phyloP scores from a whole-genome alignment of 2,797 vertebrate genomes.

The Heterohyrax brucei region DNA sequence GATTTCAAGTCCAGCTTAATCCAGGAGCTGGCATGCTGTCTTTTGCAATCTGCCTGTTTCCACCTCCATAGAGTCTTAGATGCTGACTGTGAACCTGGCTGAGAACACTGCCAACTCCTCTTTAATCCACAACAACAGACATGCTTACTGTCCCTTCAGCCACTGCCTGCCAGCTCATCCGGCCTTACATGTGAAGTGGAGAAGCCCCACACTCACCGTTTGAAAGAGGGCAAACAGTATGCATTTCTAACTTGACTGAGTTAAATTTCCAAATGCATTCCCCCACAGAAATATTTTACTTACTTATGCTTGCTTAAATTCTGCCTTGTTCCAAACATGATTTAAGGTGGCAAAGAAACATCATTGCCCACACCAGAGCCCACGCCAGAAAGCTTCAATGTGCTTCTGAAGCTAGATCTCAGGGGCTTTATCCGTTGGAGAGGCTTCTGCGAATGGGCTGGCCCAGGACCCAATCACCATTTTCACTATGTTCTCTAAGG shows the following conservation, averaged over 20 bases:
- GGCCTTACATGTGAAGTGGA: not conserved
- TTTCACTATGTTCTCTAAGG: constrained; percentile 48
- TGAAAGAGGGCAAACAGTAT: not conserved
- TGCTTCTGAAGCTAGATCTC: constrained; percentile 9
- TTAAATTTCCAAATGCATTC: constrained; percentile 18
- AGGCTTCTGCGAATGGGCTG: not conserved
- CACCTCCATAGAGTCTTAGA: not conserved
- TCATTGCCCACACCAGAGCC: not conserved
- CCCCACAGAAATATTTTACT: not conserved
- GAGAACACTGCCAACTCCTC: not conserved
- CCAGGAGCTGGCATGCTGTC: not conserved
- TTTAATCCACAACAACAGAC: not conserved
- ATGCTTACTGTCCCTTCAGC: not conserved
- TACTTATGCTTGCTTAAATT: constrained; percentile 12
- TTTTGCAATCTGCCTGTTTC: not conserved
- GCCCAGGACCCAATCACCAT: not conserved
- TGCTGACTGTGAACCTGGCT: not conserved
- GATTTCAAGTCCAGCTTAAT: not conserved
- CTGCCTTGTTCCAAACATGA: constrained; percentile 45
- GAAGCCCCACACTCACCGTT: not conserved
- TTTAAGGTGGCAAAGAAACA: not conserved
- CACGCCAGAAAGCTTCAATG: not conserved
- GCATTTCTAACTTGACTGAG: not conserved
- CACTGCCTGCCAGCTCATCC: not conserved
- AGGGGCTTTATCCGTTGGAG: not conserved